Evolutionary conservation across 1,140 invertebrate species (phyloP), one percentile per base, ranked within the genome.

Genomic region (Drosophila ficusphila): DNA sequence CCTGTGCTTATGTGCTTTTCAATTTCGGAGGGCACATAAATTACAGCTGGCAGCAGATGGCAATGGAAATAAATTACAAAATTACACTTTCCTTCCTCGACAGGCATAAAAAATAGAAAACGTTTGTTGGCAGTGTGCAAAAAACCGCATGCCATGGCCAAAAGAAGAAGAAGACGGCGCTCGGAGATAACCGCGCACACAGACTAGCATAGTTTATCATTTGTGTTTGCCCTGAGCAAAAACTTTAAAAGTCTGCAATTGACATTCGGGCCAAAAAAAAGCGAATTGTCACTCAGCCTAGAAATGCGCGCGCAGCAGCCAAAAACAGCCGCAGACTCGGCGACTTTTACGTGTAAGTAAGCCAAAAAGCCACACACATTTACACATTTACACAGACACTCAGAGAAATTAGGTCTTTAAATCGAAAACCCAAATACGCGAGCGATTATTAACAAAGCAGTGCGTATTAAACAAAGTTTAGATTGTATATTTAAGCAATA

Each of bases 191-290:
- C 54, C 49, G 57, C 42, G 62, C 42, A 78, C 42, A 65, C 42
- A 58, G 21, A 38, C 56, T 70, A 38, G 51, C 83, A 88, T 82
- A 88, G 77, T 75, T 83, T 86, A 88, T 82, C 77, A 77, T 86
- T 72, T 86, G 57, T 58, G 53, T 54, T 58, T 72, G 51, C 48
- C 39, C 47, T 41, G 61, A 64, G 56, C 68, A 86, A 88, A 60
- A 86, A 89, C 78, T 89, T 89, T 79, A 78, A 88, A 88, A 83
- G 82, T 89, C 78, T 88, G 82, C 82, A 88, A 88, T 88, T 88
- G 82, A 89, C 82, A 88, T 88, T 88, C 57, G 61, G 65, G 78
- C 58, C 21, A 65, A 62, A 79, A 47, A 58, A 60, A 62, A 39
- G 12, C 58, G 72, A 76, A 76, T 81, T 85, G 81, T 86, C 81